These are phyloP conservation scores for Glaucomys volans DNA, from an alignment of 2,113 vertebrate genomes.

Conservation along the genomic window DNA sequence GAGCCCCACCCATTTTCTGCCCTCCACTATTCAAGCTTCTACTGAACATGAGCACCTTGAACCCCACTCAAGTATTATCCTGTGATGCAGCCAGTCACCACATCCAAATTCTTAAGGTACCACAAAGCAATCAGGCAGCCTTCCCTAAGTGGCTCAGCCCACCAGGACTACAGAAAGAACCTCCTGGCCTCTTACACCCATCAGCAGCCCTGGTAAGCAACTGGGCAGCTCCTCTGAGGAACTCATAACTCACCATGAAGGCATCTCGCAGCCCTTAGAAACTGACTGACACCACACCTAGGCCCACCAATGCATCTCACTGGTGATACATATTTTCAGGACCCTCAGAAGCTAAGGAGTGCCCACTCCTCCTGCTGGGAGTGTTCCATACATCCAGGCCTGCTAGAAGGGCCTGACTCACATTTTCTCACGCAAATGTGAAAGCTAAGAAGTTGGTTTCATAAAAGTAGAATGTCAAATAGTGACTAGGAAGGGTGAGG, in stretches of 20 bases:
- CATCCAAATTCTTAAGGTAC: neutral
- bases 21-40: neutral
- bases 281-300: neutral
- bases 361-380: neutral
- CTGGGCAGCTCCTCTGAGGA: neutral
- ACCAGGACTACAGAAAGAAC: neutral
- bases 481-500: too few species aligned
- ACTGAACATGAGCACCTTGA: neutral
- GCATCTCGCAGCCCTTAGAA: neutral
- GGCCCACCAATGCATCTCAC: neutral
- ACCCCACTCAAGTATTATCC: neutral
- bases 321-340: neutral
- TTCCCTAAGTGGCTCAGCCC: neutral
- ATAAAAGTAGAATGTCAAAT: too few species aligned
- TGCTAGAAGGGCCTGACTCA: neutral
- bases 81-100: neutral
- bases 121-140: neutral
- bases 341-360: neutral
- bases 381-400: neutral
- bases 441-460: too few species aligned
- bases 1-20: neutral
- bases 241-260: neutral
- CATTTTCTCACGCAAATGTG: too few species aligned
- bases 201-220: neutral
- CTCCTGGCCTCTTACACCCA: neutral